Base-by-base conservation (phyloP, 2,888 invertebrate species). In the Cinara cedri region DNA sequence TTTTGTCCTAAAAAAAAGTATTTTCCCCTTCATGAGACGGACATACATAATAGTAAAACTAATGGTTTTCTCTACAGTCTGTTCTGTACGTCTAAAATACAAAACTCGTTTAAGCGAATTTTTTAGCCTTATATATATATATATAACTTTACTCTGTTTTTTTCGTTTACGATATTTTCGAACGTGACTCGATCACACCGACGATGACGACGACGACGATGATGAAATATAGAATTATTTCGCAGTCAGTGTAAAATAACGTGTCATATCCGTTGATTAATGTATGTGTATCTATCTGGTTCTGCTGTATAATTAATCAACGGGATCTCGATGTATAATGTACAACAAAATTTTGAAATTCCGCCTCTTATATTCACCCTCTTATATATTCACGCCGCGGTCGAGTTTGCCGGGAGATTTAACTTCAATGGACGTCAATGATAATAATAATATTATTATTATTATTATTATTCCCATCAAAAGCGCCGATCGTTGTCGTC, bases 251-350 rank as follows among this genome's bases (percentile, higher is more conserved):
- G 11, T 57, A 44, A 55, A 66, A 44, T n/a, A 44, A 34, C 34
- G 34, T 57, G 44, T 24, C 55, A 71, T 13, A 24, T 13, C 16
- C 44, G 16, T 44, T 71, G 42, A 71, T 70, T 70, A 70, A 70
- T 70, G 44, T 71, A 6, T 34, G 6, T 34, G 6, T 34, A 34
- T 34, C 34, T 34, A 24, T 57, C n/a, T 44, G 44, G 10, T 57
- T 71, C 44, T 24, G 54, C 11, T 0, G 13, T 1, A 21, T n/a
- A 24, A 71, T 71, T 71, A 71, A 55, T 71, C 21, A 24, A 57
- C 44, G 42, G 10, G 16, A 11, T 42, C 3, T 70, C 14, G 19
- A 42, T 34, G 6, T 34, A 34, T 54, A 14, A 11, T 4, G 24
- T 10, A n/a, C 1, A 10, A 42, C 16, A 54, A 42, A 42, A 70